phyloP scores from a whole-genome alignment of 2,113 vertebrate species.

The Telmatochromis sp. region DNA sequence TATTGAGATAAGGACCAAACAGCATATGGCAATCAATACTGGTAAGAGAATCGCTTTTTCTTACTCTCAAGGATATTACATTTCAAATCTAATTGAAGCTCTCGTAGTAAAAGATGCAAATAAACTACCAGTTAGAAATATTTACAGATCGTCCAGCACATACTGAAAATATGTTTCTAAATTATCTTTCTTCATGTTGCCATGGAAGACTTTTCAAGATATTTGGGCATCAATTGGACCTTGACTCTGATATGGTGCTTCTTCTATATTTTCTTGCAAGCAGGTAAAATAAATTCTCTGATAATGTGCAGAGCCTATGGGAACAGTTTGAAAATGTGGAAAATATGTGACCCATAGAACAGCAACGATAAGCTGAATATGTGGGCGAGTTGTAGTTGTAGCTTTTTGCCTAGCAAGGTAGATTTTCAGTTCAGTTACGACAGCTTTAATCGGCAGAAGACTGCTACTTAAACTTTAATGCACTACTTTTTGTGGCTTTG shows the following conservation, averaged over 20 bases:
- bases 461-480: background rate
- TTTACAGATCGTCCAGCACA: background rate
- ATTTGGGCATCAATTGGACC: background rate
- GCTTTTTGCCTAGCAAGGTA: background rate
- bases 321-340: background rate
- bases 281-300: constrained; percentile 23
- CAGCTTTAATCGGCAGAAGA: background rate
- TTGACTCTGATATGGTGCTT: constrained; percentile 1
- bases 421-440: background rate
- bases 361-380: background rate
- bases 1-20: background rate
- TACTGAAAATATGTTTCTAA: background rate
- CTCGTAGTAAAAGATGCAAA: background rate
- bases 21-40: background rate
- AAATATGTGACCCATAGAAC: background rate
- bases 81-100: background rate
- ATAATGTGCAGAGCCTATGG: background rate
- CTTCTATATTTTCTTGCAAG: background rate
- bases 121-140: background rate
- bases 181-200: background rate
- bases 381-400: background rate
- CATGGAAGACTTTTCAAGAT: background rate
- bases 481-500: background rate
- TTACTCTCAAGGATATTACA: background rate
- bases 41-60: background rate